phyloP scores from a whole-genome alignment of 1,140 invertebrate genomes.

The Eufriesea mexicana region DNA sequence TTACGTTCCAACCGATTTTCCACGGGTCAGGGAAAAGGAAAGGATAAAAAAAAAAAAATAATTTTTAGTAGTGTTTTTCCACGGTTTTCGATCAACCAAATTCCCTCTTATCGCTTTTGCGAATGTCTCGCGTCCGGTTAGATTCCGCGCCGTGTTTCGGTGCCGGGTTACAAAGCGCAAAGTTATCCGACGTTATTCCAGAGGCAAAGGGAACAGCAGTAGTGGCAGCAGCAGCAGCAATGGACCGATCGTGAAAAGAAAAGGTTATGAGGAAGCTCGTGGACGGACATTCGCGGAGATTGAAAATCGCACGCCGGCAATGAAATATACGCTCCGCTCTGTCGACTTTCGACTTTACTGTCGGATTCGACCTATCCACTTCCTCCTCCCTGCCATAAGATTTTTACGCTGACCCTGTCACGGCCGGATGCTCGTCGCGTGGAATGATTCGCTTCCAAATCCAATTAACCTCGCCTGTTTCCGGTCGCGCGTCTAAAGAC shows the following conservation, averaged over 20 bases:
- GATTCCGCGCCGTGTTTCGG: not conserved
- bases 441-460: not conserved
- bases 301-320: slow-evolving; percentile 29
- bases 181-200: slow-evolving; percentile 4
- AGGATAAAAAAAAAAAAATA: not conserved
- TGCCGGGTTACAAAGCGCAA: slow-evolving; percentile 11
- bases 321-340: slow-evolving; percentile 25
- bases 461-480: not conserved
- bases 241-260: slow-evolving; percentile 15
- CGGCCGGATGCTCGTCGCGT: not conserved
- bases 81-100: not conserved
- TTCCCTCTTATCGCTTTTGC: not conserved
- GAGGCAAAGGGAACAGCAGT: not conserved
- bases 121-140: not conserved
- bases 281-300: slow-evolving; percentile 32
- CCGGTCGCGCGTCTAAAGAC: not conserved
- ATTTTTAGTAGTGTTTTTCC: not conserved
- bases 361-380: not conserved
- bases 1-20: not conserved
- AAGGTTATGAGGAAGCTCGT: slow-evolving; percentile 12
- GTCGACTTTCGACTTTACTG: slow-evolving; percentile 15
- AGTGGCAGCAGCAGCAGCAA: not conserved
- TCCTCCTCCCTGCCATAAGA: not conserved
- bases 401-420: not conserved
- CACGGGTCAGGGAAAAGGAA: no score